Conservation (phyloP, 1,140 invertebrate genomes). For the Acromyrmex echinatior region DNA sequence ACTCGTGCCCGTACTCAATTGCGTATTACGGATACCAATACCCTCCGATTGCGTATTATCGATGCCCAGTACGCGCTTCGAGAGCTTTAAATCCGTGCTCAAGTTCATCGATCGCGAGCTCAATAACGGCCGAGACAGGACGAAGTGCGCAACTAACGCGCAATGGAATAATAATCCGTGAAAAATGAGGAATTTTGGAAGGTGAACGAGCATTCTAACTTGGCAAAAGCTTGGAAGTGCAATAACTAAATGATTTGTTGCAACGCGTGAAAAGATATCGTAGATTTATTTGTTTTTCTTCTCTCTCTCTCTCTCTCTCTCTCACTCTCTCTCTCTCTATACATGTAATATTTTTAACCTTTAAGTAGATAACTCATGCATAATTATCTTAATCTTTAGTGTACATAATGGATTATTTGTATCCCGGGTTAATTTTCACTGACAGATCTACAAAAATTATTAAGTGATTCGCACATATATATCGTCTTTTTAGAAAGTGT, state of each 20-base stretch:
- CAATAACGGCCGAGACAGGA: constrained; percentile 36
- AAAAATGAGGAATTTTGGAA: constrained; percentile 8
- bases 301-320: too few species aligned
- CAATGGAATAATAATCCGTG: constrained; percentile 8
- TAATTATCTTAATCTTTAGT: too few species aligned
- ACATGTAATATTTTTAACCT: background rate
- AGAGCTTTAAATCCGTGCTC: constrained; percentile 59
- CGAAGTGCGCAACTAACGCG: constrained; percentile 21
- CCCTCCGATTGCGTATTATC: constrained; percentile 53
- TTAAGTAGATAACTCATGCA: too few species aligned
- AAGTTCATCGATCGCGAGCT: constrained; percentile 45
- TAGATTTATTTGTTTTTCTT: background rate
- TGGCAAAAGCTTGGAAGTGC: background rate
- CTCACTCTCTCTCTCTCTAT: background rate
- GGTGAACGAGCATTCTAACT: background rate
- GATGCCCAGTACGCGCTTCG: constrained; percentile 38
- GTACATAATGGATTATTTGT: too few species aligned
- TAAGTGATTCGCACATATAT: too few species aligned
- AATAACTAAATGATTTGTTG: background rate
- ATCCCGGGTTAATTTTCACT: too few species aligned
- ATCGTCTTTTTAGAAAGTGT: too few species aligned
- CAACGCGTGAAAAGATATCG: background rate
- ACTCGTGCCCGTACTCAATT: constrained; percentile 52
- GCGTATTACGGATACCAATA: constrained; percentile 60
- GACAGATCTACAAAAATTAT: too few species aligned